Percentiles rank a stretch among this genome's conserved stretches.
phyloP scores from a whole-genome alignment of 2,888 invertebrate genomes.

The Baronia brevicornis region DNA sequence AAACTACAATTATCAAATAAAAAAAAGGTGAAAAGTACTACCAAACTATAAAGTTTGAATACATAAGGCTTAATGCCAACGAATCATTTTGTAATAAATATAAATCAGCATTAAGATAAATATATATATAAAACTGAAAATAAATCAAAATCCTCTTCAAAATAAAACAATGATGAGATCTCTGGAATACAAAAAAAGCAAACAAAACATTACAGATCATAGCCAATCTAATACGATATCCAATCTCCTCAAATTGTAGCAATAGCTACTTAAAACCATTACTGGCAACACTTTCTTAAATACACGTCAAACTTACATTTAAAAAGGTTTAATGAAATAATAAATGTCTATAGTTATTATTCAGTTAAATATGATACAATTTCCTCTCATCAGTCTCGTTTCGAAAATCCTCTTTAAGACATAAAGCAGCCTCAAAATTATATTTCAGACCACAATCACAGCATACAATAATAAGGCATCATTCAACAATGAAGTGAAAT shows the following conservation, averaged over 20 bases:
- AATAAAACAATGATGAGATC: slow-evolving; percentile 41
- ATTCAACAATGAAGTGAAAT: slow-evolving; percentile 10
- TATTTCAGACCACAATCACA: slow-evolving; percentile 27
- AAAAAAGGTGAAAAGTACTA: no score
- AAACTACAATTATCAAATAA: no score
- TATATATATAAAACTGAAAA: slow-evolving; percentile 21
- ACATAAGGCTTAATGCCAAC: no score
- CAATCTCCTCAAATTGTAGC: slow-evolving; percentile 11
- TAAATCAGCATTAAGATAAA: slow-evolving; percentile 11
- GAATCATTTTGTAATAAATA: slow-evolving; percentile 2
- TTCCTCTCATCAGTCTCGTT: slow-evolving; percentile 11
- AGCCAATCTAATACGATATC: slow-evolving; percentile 14
- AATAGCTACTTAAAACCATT: neutral
- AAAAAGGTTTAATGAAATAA: neutral
- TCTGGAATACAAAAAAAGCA: slow-evolving; percentile 27
- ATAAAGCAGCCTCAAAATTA: slow-evolving; percentile 27
- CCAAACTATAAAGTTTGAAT: no score
- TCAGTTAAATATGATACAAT: slow-evolving; percentile 3
- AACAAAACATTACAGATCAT: slow-evolving; percentile 23
- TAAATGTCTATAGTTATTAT: neutral
- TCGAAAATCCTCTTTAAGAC: slow-evolving; percentile 12
- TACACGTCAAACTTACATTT: neutral
- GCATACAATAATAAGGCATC: slow-evolving; percentile 35
- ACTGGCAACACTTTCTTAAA: neutral
- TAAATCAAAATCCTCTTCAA: slow-evolving; percentile 24